Conservation (phyloP, 2,797 vertebrate genomes). For the Lacerta viridis region DNA sequence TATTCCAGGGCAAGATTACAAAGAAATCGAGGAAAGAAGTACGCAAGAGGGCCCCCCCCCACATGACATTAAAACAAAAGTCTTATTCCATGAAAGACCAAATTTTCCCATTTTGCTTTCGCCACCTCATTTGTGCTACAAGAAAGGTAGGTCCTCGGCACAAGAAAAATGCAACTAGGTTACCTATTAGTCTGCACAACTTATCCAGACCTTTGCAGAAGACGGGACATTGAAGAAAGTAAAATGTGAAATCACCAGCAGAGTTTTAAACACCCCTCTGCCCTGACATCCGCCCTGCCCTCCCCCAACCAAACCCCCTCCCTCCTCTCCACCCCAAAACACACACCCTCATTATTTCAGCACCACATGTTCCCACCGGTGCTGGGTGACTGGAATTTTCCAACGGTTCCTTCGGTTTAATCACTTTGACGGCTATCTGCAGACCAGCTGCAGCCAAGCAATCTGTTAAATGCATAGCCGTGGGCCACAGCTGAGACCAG, state of each 20-base stretch:
- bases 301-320: slow-evolving; percentile 43
- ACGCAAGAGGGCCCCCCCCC: not conserved
- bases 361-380: slow-evolving; percentile 59
- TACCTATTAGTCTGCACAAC: not conserved
- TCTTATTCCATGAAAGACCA: not conserved
- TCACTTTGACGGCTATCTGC: slow-evolving; percentile 63
- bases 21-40: not conserved
- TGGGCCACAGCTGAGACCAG: slow-evolving; percentile 53
- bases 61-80: not conserved
- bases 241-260: not conserved
- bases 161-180: no score
- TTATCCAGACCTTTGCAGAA: slow-evolving; percentile 16
- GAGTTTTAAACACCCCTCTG: not conserved
- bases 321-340: slow-evolving; percentile 43
- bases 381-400: slow-evolving; percentile 71
- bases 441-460: slow-evolving; percentile 57
- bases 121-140: not conserved
- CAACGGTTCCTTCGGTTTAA: slow-evolving; percentile 59
- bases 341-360: slow-evolving; percentile 40
- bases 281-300: not conserved
- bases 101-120: not conserved
- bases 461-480: slow-evolving; percentile 59
- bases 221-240: not conserved
- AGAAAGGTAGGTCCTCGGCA: not conserved
- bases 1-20: not conserved